Evolutionary conservation across 2,888 invertebrate genomes (phyloP).

Genomic region (Volucella inflata): DNA sequence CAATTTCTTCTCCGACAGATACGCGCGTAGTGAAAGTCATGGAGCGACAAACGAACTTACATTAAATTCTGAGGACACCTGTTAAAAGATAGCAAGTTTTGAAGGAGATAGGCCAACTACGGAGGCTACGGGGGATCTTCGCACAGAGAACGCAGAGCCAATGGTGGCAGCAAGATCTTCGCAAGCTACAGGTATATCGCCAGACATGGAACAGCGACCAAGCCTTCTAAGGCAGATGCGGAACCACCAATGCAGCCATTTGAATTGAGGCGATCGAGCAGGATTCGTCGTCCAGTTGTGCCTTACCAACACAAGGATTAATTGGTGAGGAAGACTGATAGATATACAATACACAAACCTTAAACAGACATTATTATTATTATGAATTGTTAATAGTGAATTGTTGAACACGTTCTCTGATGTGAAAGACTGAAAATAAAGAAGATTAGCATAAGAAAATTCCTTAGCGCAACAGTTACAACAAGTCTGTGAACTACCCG

Average conservation of each 20-base stretch:
- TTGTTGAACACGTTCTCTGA: too few relatives aligned
- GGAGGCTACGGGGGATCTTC: background rate
- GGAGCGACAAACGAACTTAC: background rate
- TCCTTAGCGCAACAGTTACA: too few relatives aligned
- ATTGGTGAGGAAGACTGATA: constrained; percentile 17
- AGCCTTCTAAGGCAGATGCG: background rate
- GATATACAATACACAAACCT: background rate
- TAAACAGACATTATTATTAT: too few relatives aligned
- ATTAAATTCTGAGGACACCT: background rate
- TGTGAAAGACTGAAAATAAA: too few relatives aligned
- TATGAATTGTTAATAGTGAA: too few relatives aligned
- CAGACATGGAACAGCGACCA: background rate
- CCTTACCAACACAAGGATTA: constrained; percentile 4
- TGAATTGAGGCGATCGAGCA: background rate
- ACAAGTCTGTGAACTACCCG: too few relatives aligned
- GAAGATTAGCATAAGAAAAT: too few relatives aligned
- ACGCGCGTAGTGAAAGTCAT: background rate
- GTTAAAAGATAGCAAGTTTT: background rate
- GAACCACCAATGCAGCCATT: background rate
- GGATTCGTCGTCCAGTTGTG: constrained; percentile 5
- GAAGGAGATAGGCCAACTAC: too few relatives aligned
- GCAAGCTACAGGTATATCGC: background rate
- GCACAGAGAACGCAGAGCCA: background rate
- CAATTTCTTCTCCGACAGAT: background rate
- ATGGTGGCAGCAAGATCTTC: background rate